Evolutionary conservation across 2,888 invertebrate species (phyloP).

Genomic region (Drepanosiphum platanoidis): DNA sequence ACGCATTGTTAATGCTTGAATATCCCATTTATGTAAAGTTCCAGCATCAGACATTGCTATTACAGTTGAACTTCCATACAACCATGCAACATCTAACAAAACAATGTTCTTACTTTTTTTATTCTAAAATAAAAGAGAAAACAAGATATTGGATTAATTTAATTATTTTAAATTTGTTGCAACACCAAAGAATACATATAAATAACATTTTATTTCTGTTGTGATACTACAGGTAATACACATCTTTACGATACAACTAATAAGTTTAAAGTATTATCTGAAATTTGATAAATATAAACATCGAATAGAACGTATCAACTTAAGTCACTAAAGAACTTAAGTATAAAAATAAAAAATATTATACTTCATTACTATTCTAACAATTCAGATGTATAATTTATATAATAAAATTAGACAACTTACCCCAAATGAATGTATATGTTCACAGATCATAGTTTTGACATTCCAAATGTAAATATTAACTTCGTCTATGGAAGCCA

Average conservation of each 20-base stretch:
- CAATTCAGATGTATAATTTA: background rate
- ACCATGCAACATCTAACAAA: slow-evolving; percentile 43
- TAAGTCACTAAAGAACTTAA: too few relatives aligned
- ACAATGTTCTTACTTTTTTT: slow-evolving; percentile 50
- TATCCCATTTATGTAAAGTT: slow-evolving; percentile 69
- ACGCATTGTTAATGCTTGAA: slow-evolving; percentile 66
- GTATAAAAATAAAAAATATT: background rate
- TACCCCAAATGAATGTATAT: slow-evolving; percentile 57
- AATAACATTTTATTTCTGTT: too few relatives aligned
- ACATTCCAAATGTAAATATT: slow-evolving; percentile 60
- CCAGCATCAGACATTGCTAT: slow-evolving; percentile 70
- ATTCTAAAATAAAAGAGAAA: slow-evolving; percentile 31
- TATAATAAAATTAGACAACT: slow-evolving; percentile 2
- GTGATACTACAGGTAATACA: too few relatives aligned
- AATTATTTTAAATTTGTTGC: background rate
- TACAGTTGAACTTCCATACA: slow-evolving; percentile 64
- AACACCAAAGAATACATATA: background rate
- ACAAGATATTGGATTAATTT: background rate
- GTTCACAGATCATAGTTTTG: slow-evolving; percentile 41
- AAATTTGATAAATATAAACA: too few relatives aligned
- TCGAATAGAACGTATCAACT: too few relatives aligned
- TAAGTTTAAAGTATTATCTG: too few relatives aligned
- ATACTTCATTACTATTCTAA: background rate
- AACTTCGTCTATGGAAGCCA: slow-evolving; percentile 53
- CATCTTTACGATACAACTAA: too few relatives aligned